Conservation (phyloP, 2,888 invertebrate species). For the Agrotis clavis region DNA sequence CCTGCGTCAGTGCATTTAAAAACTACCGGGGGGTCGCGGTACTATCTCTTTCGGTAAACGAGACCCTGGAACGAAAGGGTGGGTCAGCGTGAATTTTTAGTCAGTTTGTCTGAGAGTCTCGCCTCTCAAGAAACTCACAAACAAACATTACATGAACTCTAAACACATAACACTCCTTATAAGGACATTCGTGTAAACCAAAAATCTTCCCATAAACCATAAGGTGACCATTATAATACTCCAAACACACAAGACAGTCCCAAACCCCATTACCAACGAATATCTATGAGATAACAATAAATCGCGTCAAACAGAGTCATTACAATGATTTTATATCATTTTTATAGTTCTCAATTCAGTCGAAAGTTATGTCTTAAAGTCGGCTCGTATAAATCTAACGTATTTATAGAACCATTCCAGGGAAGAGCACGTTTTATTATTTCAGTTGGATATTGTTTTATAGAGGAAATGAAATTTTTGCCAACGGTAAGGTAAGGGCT, state of each 20-base stretch:
- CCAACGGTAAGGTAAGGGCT: background rate
- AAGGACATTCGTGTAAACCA: background rate
- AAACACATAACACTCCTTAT: too few relatives aligned
- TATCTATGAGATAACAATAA: conserved; percentile 52
- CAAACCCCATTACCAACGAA: conserved; percentile 32
- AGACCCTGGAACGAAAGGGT: too few relatives aligned
- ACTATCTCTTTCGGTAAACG: too few relatives aligned
- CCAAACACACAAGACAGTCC: conserved; percentile 5
- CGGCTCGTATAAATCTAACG: conserved; percentile 26
- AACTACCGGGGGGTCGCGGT: too few relatives aligned
- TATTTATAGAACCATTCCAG: conserved; percentile 41
- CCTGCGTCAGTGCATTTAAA: too few relatives aligned
- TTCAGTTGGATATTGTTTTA: conserved; percentile 26
- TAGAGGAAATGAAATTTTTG: background rate
- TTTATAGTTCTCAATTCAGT: conserved; percentile 58
- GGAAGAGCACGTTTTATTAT: conserved; percentile 18
- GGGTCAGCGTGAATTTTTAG: too few relatives aligned
- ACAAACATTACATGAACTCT: too few relatives aligned
- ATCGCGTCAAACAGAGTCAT: conserved; percentile 54
- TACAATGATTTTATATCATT: conserved; percentile 58
- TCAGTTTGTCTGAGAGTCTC: too few relatives aligned
- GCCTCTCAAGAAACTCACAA: too few relatives aligned
- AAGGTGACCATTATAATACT: background rate
- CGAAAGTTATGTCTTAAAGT: conserved; percentile 38
- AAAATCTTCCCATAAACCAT: background rate